Conservation (phyloP, 2,888 invertebrate genomes). For the Pristionchus entomophagus region DNA sequence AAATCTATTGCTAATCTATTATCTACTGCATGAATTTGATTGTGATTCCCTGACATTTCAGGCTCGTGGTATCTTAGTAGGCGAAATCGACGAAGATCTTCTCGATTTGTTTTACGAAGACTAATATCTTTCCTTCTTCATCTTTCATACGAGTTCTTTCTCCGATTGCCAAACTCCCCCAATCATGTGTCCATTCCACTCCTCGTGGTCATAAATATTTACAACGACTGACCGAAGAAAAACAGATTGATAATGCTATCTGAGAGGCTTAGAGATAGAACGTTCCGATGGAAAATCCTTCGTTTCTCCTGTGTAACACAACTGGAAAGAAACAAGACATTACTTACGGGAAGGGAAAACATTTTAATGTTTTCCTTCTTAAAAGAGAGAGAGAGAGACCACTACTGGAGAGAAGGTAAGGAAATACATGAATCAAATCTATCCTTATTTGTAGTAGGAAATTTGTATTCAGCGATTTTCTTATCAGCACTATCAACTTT, state of each 20-base stretch:
- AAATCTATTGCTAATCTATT: too few species aligned
- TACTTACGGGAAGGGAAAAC: neutral
- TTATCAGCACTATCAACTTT: slow-evolving; percentile 11
- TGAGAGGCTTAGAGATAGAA: too few species aligned
- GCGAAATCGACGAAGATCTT: slow-evolving; percentile 66
- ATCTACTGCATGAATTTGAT: too few species aligned
- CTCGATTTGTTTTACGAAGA: slow-evolving; percentile 63
- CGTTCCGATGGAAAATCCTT: too few species aligned
- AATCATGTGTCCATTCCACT: neutral
- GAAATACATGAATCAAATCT: neutral
- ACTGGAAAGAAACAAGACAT: neutral
- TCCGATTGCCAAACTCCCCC: neutral
- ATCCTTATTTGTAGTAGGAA: neutral
- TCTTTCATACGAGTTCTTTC: neutral
- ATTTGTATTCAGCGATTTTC: neutral
- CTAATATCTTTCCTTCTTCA: neutral
- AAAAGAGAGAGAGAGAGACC: neutral
- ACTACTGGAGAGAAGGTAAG: neutral
- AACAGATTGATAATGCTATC: neutral
- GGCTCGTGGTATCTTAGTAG: slow-evolving; percentile 62
- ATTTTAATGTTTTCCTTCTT: too few species aligned
- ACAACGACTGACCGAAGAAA: neutral
- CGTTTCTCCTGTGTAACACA: neutral
- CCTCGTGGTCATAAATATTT: slow-evolving; percentile 25
- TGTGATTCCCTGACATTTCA: slow-evolving; percentile 50